Percentiles rank a stretch among this genome's conserved stretches.
Conservation (phyloP, 2,797 vertebrate genomes). For the Nyctibius grandis region DNA sequence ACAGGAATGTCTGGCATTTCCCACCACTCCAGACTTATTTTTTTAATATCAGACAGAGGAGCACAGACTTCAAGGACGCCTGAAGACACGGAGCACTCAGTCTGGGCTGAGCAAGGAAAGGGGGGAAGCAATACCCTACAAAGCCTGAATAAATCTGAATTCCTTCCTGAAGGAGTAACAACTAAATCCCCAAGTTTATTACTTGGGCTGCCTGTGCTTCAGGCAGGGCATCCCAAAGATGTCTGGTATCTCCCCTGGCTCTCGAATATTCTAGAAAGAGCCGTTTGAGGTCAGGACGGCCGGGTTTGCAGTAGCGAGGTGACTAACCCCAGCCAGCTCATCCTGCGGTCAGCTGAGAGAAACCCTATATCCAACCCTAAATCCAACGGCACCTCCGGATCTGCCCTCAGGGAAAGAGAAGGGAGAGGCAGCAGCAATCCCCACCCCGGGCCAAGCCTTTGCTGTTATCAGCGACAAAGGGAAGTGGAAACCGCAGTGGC, state of each 20-base stretch:
- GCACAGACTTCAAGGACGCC: not conserved
- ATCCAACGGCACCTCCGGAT: rapidly evolving
- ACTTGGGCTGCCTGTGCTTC: not conserved
- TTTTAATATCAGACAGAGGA: not conserved
- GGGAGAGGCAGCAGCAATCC: not conserved
- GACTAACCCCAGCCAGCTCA: conserved; percentile 13
- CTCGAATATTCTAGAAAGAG: conserved; percentile 20
- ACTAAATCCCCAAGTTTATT: not conserved
- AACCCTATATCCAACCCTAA: not conserved
- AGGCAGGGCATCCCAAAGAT: not conserved
- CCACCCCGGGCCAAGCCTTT: not conserved
- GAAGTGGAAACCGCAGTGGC: not conserved
- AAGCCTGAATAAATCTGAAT: not conserved
- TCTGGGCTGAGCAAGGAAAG: not conserved
- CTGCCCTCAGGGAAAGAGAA: not conserved
- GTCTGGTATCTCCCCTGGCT: not conserved
- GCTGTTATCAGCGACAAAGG: not conserved
- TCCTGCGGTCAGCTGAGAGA: not conserved
- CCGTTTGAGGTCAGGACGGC: not conserved
- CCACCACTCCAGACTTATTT: not conserved
- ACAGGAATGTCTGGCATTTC: conserved; percentile 24
- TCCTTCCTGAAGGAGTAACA: not conserved
- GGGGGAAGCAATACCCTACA: not conserved
- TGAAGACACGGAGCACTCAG: not conserved
- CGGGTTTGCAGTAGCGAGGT: not conserved